Base-by-base conservation (phyloP, 2,797 vertebrate genomes). In the Euthynnus affinis region DNA sequence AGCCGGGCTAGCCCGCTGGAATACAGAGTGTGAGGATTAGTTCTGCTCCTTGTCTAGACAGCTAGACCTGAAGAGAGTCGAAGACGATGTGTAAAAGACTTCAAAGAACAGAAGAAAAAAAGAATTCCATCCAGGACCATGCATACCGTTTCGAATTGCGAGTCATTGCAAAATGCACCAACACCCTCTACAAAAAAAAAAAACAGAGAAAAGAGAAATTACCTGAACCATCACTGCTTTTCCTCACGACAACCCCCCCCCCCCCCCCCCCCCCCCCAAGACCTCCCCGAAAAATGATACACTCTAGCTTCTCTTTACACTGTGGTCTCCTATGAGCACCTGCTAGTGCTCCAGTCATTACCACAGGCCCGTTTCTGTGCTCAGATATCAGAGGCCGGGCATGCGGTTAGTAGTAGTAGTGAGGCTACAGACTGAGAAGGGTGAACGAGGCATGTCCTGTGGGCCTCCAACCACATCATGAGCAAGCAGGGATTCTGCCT, bases 401-500 rank as follows among this genome's bases (percentile, higher is more conserved):
- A 27, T 55, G 78, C 22, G 18, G 78, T 63, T 59, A 20, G 46
- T 49, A 49, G 64, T 64, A 57, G 69, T 65, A 44, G 84, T 67
- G 68, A 57, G 58, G 57, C 71, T 59, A 69, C 63, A 65, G 63
- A 48, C 62, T 69, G 73, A 77, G 71, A 44, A 32, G 61, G 71
- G 63, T 34, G 68, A 84, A 76, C 29, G 40, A 83, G 67, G 71
- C 83, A 71, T 79, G 77, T 91, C 86, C 87, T 85, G 55, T 81
- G 85, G 86, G 83, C 86, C 57, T 84, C 74, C 85, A 80, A 81
- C 80, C 86, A 66, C 87, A 84, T 91, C 89, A 87, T 27, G 64
- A 88, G 89, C 83, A 57, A 81, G 88, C 85, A 74, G 81, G 85
- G 80, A 89, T 85, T 85, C 72, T 82, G 84, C 59, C 83, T 78